Evolutionary conservation across 2,888 invertebrate species (phyloP), one percentile per base, ranked within the genome.

Genomic region (Carcina quercana): DNA sequence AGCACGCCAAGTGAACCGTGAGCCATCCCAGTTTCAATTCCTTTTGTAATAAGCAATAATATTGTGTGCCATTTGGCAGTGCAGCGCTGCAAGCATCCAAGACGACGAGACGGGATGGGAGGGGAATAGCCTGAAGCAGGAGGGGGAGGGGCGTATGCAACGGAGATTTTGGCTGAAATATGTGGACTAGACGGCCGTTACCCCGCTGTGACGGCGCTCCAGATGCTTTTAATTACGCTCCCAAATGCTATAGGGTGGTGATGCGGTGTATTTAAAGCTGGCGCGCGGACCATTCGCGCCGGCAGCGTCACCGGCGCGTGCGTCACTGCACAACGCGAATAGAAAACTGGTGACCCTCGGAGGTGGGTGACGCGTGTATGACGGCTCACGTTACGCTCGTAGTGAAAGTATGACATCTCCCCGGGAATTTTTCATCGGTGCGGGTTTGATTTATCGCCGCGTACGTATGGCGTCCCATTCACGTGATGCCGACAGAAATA

Each of bases 301-400:
- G n/a, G 45, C 43, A 43, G 53, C 75, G 78, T 74, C 75, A 72
- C 53, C 51, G 62, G 63, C 72, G 66, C 67, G 74, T 74, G 80
- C 80, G 80, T 80, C 78, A 80, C 72, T 45, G 42, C 49, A 43
- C 45, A 65, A 74, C 78, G 62, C 72, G 74, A 78, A 80, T 80
- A 80, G 79, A 73, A 71, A 72, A 63, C 55, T 59, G 53, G 65
- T 74, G 76, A 73, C 74, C 75, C 76, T 76, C 76, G 66, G 40
- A n/a, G 15, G 26, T 13, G 19, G 15, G 24, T 73, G 74, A 76
- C 74, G 74, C 62, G 61, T 62, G 47, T 60, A 63, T 46, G 47
- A 12, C 38, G 53, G 51, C 35, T 45, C 47, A 50, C 52, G 51
- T 67, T 64, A 64, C n/a, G n/a, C 62, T 52, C 30, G 40, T 47